Conservation (phyloP, 2,888 invertebrate species). For the Podotricha telesiphe region DNA sequence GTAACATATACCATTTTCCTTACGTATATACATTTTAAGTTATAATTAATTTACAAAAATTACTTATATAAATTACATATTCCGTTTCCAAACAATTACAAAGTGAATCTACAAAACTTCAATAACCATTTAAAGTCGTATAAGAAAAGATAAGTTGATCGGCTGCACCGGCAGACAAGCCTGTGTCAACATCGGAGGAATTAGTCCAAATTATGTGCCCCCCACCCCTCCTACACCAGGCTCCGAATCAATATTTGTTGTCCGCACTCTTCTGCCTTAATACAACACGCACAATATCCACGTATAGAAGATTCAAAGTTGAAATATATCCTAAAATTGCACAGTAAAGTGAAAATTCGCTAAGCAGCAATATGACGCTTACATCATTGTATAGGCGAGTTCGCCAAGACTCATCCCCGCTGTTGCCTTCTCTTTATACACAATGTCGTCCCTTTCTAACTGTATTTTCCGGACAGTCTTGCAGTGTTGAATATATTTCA, state of each 20-base stretch:
- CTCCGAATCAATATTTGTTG: conserved; percentile 84
- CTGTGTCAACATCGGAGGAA: conserved; percentile 79
- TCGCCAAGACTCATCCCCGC: conserved; percentile 70
- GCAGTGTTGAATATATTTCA: conserved; percentile 43
- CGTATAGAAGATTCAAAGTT: conserved; percentile 48
- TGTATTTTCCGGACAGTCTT: conserved; percentile 69
- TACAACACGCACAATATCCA: conserved; percentile 81
- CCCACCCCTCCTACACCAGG: conserved; percentile 60
- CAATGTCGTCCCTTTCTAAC: conserved; percentile 78
- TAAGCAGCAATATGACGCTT: conserved; percentile 41
- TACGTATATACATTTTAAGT: background rate
- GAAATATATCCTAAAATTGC: conserved; percentile 38
- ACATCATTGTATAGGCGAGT: conserved; percentile 49
- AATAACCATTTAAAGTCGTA: conserved; percentile 57
- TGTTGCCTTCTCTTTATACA: conserved; percentile 73
- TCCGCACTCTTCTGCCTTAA: conserved; percentile 83
- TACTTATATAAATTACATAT: background rate
- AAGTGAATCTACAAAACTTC: conserved; percentile 44
- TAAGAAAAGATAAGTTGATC: conserved; percentile 72
- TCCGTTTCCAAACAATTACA: conserved; percentile 8
- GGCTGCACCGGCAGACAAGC: conserved; percentile 72
- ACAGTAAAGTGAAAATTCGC: conserved; percentile 40
- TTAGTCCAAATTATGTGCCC: conserved; percentile 83
- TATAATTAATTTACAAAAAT: conserved; percentile 1
- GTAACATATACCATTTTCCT: background rate